Evolutionary conservation across 2,113 vertebrate genomes (phyloP).

Genomic region (Notarius quadriscutis): DNA sequence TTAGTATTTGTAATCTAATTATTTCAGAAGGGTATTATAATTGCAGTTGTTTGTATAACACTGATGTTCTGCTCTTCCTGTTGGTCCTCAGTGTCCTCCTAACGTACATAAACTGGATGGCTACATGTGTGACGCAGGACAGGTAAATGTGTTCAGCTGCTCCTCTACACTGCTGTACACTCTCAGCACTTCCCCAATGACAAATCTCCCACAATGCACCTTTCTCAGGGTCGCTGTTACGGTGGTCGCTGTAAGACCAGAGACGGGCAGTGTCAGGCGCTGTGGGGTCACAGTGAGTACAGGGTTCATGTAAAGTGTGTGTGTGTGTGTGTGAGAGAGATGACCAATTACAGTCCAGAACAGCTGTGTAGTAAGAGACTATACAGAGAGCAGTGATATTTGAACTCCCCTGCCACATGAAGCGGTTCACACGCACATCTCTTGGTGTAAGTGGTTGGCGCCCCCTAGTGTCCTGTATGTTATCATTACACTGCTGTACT

Average conservation of each 20-base stretch:
- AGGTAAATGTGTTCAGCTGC: constrained; percentile 72
- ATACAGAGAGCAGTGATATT: background rate
- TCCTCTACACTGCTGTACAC: background rate
- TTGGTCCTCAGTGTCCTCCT: constrained; percentile 81
- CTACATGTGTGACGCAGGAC: constrained; percentile 88
- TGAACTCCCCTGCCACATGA: background rate
- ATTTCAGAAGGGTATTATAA: too few relatives aligned
- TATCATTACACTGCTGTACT: background rate
- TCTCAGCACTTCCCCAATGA: background rate
- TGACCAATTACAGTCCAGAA: background rate
- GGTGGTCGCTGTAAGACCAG: constrained; percentile 92
- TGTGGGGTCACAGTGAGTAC: constrained; percentile 90
- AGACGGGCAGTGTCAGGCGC: constrained; percentile 84
- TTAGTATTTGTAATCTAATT: too few relatives aligned
- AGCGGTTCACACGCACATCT: background rate
- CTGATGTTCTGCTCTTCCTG: constrained; percentile 36
- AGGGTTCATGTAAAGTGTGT: background rate
- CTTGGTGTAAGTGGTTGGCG: background rate
- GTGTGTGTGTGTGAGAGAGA: background rate
- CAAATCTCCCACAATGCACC: constrained; percentile 7
- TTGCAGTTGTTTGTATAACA: too few relatives aligned
- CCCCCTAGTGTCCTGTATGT: background rate
- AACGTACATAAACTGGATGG: constrained; percentile 96
- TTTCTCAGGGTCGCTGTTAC: constrained; percentile 87
- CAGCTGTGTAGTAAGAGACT: background rate